These are phyloP conservation scores for Dromas ardeola DNA, from an alignment of 2,113 vertebrate species.

Conservation along the genomic window DNA sequence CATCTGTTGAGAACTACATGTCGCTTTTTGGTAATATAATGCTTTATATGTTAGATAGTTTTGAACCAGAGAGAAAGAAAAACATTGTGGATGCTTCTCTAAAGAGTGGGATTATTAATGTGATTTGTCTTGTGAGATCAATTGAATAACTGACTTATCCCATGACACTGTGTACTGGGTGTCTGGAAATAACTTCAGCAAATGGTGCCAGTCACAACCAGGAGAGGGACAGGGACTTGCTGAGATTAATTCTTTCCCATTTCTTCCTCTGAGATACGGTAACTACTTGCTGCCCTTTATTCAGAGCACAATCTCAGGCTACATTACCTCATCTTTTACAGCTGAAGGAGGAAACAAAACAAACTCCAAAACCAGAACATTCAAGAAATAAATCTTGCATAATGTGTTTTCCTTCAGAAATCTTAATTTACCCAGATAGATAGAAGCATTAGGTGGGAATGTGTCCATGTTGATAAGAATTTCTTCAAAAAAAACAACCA, in stretches of 20 bases:
- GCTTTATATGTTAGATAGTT: background rate
- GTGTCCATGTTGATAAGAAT: background rate
- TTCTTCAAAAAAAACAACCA: background rate
- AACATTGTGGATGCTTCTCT: background rate
- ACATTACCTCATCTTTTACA: background rate
- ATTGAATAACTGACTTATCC: background rate
- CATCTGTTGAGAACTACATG: background rate
- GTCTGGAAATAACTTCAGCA: background rate
- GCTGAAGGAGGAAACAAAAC: background rate
- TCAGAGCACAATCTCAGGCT: background rate
- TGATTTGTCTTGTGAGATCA: background rate
- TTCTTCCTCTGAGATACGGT: background rate
- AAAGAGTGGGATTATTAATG: background rate
- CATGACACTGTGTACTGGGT: background rate
- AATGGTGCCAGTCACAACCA: background rate
- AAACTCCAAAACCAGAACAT: background rate
- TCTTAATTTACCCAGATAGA: background rate
- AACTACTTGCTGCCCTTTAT: background rate
- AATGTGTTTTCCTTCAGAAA: background rate
- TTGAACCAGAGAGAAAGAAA: background rate
- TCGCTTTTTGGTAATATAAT: background rate
- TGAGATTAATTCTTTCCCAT: background rate
- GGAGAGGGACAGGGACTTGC: background rate
- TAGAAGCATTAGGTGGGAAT: background rate
- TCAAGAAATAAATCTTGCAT: background rate